These are phyloP conservation scores for Entomyzon cyanotis DNA, from an alignment of 2,113 vertebrate genomes.

Conservation along the genomic window DNA sequence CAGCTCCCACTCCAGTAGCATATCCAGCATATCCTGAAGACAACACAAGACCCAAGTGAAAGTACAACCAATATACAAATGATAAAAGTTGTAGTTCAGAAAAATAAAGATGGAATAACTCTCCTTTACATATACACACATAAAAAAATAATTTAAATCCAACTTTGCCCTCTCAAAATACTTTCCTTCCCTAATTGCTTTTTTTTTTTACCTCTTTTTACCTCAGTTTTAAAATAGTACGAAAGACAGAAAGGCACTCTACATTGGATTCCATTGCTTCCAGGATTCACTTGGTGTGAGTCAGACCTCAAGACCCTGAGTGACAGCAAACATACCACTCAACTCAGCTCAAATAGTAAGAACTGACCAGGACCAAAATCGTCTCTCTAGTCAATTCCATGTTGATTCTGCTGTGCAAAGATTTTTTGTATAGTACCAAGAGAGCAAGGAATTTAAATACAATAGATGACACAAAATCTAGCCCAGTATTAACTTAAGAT, in stretches of 20 bases:
- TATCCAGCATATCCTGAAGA: neutral
- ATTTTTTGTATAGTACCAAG: neutral
- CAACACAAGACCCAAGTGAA: neutral
- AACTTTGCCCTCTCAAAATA: neutral
- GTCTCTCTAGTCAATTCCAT: neutral
- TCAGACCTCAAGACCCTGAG: neutral
- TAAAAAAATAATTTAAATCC: neutral
- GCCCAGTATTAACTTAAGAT: neutral
- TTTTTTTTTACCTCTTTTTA: neutral
- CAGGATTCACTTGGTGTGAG: neutral
- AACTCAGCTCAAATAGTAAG: neutral
- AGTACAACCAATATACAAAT: neutral
- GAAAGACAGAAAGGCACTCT: neutral
- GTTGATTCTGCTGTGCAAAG: neutral
- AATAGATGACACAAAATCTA: neutral
- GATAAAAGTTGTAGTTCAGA: neutral
- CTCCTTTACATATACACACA: neutral
- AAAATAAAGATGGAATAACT: neutral
- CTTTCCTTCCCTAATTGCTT: neutral
- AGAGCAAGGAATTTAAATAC: neutral
- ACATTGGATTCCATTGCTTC: neutral
- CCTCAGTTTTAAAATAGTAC: neutral
- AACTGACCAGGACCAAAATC: neutral
- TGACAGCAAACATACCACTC: neutral
- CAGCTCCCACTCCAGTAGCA: neutral